Evolutionary conservation across 2,113 vertebrate genomes (phyloP).

Genomic region (Neotragus moschatus): DNA sequence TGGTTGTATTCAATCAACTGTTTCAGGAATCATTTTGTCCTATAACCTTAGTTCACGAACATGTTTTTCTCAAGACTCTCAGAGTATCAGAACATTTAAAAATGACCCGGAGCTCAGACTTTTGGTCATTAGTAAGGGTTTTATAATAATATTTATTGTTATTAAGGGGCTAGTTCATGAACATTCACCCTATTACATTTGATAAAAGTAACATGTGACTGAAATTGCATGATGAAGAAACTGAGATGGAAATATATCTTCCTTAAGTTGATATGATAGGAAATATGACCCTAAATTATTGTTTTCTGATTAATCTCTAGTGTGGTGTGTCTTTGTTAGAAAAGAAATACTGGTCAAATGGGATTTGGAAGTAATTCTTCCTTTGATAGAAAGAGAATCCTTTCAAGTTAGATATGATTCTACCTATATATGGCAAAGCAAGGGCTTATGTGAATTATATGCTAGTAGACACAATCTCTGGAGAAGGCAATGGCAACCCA

Average conservation of each 20-base stretch:
- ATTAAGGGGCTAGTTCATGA: not conserved
- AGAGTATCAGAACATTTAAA: conserved; percentile 40
- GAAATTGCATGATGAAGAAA: conserved; percentile 33
- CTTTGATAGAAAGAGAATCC: not conserved
- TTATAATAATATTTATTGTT: conserved; percentile 21
- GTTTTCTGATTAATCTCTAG: not conserved
- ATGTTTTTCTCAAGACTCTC: conserved; percentile 4
- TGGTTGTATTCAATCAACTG: not conserved
- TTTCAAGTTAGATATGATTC: not conserved
- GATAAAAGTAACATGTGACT: not conserved
- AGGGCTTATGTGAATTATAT: not conserved
- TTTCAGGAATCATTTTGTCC: not conserved
- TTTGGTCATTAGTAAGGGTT: not conserved
- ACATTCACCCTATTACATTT: not conserved
- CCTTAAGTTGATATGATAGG: not conserved
- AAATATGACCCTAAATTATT: not conserved
- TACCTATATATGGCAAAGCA: not conserved
- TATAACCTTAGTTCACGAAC: not conserved
- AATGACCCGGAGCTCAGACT: not conserved
- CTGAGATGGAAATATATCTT: not conserved
- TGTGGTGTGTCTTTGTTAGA: not conserved
- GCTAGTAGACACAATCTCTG: not conserved
- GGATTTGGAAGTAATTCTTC: not conserved
- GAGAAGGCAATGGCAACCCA: too few species aligned
- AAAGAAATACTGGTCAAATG: not conserved